A percentile compares a stretch with the other conserved stretches of the same genome.
These are phyloP conservation scores for Enteromius anoplus DNA, from an alignment of 2,797 vertebrate species.

Conservation along the genomic window DNA sequence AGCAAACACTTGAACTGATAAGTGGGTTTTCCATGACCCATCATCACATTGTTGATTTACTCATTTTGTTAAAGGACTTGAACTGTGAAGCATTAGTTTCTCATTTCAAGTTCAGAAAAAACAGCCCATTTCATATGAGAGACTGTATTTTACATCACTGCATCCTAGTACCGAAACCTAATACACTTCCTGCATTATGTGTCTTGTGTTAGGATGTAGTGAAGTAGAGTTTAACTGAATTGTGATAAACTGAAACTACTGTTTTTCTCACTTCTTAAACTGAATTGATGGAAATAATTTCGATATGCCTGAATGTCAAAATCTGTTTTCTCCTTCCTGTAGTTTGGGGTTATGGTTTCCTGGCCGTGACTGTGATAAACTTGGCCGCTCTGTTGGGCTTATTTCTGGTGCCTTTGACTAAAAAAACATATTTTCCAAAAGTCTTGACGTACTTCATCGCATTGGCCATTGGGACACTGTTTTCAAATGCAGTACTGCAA, in stretches of 20 bases:
- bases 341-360: slow-evolving; percentile 87
- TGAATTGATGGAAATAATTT: not conserved
- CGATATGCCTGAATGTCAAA: not conserved
- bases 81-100: slow-evolving; percentile 34
- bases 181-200: not conserved
- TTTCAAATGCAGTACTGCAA: slow-evolving; percentile 87
- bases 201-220: not conserved
- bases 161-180: not conserved
- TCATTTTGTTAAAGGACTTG: slow-evolving; percentile 19
- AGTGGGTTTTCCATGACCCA: not conserved
- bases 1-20: not conserved
- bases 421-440: slow-evolving; percentile 86
- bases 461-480: slow-evolving; percentile 85
- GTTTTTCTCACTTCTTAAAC: not conserved
- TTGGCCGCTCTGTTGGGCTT: slow-evolving; percentile 82
- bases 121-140: slow-evolving; percentile 33
- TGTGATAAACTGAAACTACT: not conserved
- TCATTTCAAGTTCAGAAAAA: slow-evolving; percentile 20
- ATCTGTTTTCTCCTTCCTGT: slow-evolving; percentile 54
- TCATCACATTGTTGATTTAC: not conserved
- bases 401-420: slow-evolving; percentile 81
- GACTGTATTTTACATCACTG: slow-evolving; percentile 5
- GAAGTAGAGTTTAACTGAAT: not conserved
- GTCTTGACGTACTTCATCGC: slow-evolving; percentile 86
- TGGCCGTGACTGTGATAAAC: slow-evolving; percentile 85